phyloP scores from a whole-genome alignment of 2,113 vertebrate species.

The Serilophus lunatus region DNA sequence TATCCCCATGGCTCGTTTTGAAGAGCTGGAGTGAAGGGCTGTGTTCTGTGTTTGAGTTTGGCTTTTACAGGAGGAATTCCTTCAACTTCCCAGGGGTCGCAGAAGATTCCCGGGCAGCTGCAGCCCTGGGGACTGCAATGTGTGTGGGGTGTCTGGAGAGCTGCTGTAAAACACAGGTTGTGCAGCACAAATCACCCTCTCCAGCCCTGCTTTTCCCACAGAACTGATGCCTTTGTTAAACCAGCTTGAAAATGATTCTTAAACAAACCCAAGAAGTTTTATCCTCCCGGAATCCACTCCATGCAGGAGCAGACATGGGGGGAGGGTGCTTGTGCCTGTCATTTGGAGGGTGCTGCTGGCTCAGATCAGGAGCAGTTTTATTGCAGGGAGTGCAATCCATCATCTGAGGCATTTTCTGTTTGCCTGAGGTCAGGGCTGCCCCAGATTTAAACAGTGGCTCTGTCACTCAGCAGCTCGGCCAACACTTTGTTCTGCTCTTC shows the following conservation, averaged over 20 bases:
- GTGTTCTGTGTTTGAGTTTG: background rate
- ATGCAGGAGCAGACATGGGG: background rate
- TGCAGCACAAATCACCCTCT: background rate
- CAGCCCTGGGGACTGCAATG: background rate
- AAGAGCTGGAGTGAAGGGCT: background rate
- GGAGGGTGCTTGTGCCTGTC: background rate
- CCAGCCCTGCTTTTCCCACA: background rate
- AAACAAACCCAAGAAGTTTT: background rate
- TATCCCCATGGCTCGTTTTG: rapidly evolving
- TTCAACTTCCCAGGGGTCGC: background rate
- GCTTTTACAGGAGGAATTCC: background rate
- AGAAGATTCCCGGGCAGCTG: background rate
- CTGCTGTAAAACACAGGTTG: background rate
- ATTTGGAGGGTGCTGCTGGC: background rate
- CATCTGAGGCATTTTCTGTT: background rate
- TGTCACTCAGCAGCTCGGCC: conserved; percentile 8
- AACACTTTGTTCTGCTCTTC: background rate
- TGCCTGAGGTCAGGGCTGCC: background rate
- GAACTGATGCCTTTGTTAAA: background rate
- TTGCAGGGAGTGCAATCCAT: background rate
- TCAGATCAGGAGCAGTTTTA: background rate
- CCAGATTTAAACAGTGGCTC: background rate
- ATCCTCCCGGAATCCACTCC: background rate
- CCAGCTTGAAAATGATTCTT: background rate
- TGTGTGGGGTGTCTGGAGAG: background rate